A percentile compares a stretch with the other conserved stretches of the same genome.
phyloP scores from a whole-genome alignment of 2,888 invertebrate species.

The Nomada ruficornis region DNA sequence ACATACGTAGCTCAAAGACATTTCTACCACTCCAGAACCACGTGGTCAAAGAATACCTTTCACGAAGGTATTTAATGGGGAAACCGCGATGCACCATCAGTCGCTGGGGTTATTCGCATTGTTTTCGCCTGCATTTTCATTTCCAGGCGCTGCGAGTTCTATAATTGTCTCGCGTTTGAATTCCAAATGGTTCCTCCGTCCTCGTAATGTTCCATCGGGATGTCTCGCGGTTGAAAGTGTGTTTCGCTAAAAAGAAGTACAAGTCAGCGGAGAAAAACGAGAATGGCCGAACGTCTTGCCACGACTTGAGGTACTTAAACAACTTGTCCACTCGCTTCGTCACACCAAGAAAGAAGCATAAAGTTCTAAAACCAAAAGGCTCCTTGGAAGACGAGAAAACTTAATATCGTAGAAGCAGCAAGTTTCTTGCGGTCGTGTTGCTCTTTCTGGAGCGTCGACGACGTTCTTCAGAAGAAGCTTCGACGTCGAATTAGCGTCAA shows the following conservation, averaged over 20 bases:
- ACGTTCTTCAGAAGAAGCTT: neutral
- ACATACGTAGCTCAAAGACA: neutral
- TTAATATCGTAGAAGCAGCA: constrained; percentile 10
- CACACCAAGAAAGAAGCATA: neutral
- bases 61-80: neutral
- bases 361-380: constrained; percentile 7
- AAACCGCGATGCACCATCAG: neutral
- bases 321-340: neutral
- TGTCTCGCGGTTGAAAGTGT: neutral
- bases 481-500: constrained; percentile 36
- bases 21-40: neutral
- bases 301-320: constrained; percentile 18
- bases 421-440: neutral
- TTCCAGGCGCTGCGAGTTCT: neutral
- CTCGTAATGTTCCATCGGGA: constrained; percentile 18
- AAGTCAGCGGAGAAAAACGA: neutral
- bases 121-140: constrained; percentile 15
- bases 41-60: neutral
- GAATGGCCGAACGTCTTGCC: neutral
- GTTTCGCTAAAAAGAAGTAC: neutral
- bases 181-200: constrained; percentile 27
- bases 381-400: neutral
- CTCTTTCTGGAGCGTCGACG: neutral
- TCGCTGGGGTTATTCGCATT: constrained; percentile 1
- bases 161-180: constrained; percentile 36